Base-by-base conservation (phyloP, 2,797 vertebrate genomes). In the Enteromius anoplus region DNA sequence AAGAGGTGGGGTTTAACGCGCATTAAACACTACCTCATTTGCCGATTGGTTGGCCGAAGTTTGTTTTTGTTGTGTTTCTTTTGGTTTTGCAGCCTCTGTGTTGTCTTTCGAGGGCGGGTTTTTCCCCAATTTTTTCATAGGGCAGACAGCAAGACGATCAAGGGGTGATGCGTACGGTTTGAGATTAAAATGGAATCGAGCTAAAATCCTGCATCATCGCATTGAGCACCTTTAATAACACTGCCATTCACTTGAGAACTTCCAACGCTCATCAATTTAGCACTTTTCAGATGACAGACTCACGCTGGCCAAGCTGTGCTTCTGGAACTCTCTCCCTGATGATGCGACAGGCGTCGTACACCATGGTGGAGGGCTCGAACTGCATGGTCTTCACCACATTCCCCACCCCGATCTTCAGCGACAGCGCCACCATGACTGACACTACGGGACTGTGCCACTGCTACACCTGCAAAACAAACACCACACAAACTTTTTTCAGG, bases 371-470 rank as follows among this genome's bases (percentile, higher is more conserved):
- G 5, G 98, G 98, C 91, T 99, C 98, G 4, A 99, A 99, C 92
- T 99, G 98, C 97, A 99, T 99, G 0, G 98, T 99, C 95, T 99
- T 99, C 93, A 99, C 96, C 91, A 98, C 97, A 70, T 97, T 99
- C 71, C 97, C 97, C 4, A 99, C 97, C 83, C 97, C 95, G 90
- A 99, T 98, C 95, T 99, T 99, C 87, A 99, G 93, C 0, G 98
- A 99, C 83, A 99, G 93, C 40, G 97, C 98, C 91, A 99, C 98
- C 98, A 99, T 99, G 95, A 91, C 91, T 96, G 94, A 94, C 34
- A 91, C 90, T 91, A 88, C 88, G 84, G 88, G 82, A 89, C 91
- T 87, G 88, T 85, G 83, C 89, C 86, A 82, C 75, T 83, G 86
- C 86, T 86, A 82, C 80, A 86, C 88, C 91, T 92, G 82, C 2